Conservation (phyloP, 2,888 invertebrate genomes). For the Chaitophorus viminalis region DNA sequence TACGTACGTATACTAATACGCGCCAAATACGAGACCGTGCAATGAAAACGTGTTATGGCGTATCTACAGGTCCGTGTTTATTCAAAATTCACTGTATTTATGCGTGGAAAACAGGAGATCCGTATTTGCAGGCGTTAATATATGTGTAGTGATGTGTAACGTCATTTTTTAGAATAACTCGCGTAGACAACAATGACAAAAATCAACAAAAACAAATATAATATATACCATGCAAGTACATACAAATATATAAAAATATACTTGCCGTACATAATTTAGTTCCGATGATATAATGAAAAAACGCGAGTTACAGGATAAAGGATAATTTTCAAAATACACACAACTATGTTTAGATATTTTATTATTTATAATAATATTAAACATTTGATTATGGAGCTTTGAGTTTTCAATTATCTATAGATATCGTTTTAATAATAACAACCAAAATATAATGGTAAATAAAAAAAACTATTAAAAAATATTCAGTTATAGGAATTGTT, state of each 20-base stretch:
- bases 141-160: conserved; percentile 25
- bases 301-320: neutral
- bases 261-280: neutral
- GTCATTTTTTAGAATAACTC: neutral
- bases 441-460: no score
- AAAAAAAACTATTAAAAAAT: no score
- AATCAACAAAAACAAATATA: neutral
- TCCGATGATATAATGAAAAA: neutral
- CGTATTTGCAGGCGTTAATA: neutral
- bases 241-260: neutral
- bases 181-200: conserved; percentile 28
- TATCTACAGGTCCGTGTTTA: neutral
- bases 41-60: neutral
- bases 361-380: no score
- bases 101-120: conserved; percentile 9
- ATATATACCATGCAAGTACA: neutral
- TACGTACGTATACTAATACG: no score
- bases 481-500: no score
- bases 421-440: no score
- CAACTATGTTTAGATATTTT: no score
- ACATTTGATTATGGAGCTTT: no score
- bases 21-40: neutral
- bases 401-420: no score
- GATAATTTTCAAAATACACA: neutral
- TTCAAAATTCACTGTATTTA: neutral